A percentile compares a stretch with the other conserved stretches of the same genome.
These are phyloP conservation scores for Tichodroma muraria DNA, from an alignment of 2,113 vertebrate species.

Conservation along the genomic window DNA sequence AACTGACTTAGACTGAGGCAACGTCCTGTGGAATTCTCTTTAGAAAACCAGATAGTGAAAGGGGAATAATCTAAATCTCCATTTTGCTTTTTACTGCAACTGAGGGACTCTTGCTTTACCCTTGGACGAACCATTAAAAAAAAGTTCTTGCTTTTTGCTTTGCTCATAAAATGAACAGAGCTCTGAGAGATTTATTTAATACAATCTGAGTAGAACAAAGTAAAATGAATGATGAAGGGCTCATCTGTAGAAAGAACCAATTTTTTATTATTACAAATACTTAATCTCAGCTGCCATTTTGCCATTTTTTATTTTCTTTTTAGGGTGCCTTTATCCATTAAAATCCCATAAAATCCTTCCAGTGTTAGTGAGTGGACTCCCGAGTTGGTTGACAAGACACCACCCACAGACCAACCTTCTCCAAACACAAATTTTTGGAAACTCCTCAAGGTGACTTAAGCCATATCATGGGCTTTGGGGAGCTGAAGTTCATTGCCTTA, in stretches of 20 bases:
- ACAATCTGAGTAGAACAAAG: neutral
- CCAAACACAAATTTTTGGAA: neutral
- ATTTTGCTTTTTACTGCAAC: slow-evolving; percentile 56
- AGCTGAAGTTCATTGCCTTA: neutral
- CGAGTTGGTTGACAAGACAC: neutral
- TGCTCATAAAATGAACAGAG: neutral
- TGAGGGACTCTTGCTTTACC: slow-evolving; percentile 38
- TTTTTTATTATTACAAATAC: neutral
- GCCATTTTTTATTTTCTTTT: neutral
- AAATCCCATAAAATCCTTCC: neutral
- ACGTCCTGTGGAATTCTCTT: slow-evolving; percentile 62
- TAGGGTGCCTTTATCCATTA: neutral
- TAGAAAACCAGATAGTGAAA: slow-evolving; percentile 60
- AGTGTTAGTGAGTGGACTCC: neutral
- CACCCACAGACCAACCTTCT: neutral
- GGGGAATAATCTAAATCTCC: slow-evolving; percentile 42
- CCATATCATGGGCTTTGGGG: neutral
- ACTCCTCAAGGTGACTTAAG: neutral
- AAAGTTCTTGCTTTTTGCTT: neutral
- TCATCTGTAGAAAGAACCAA: neutral
- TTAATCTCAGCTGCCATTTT: neutral
- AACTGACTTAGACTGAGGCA: slow-evolving; percentile 70
- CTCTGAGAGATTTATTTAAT: neutral
- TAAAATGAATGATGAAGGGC: neutral
- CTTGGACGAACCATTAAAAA: neutral